Conservation (phyloP, 2,113 vertebrate genomes). For the Oceanites oceanicus region DNA sequence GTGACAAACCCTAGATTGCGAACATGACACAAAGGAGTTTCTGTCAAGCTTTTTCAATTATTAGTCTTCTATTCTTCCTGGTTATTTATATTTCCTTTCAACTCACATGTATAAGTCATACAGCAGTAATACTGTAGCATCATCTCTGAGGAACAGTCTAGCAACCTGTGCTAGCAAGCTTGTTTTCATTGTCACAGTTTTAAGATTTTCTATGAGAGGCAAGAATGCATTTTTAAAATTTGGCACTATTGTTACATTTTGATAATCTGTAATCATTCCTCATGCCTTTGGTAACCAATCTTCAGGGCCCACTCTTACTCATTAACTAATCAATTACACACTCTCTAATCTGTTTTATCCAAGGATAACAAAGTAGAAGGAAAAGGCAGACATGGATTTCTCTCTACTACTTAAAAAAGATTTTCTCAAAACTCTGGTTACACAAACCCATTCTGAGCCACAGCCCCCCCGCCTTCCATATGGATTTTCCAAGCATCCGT, state of each 20-base stretch:
- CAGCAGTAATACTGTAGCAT: background rate
- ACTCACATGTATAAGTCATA: background rate
- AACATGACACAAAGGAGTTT: background rate
- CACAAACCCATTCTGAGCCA: background rate
- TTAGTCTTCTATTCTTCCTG: conserved; percentile 31
- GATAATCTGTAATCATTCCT: background rate
- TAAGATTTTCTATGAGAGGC: background rate
- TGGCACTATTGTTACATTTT: background rate
- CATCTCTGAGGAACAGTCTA: background rate
- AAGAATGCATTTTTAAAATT: background rate
- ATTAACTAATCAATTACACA: conserved; percentile 41
- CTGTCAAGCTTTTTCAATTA: conserved; percentile 23
- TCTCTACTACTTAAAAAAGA: background rate
- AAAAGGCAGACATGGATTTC: background rate
- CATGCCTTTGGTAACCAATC: background rate
- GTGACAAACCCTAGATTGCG: conserved; percentile 2
- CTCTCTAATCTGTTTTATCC: background rate
- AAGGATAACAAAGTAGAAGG: background rate
- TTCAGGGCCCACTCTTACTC: background rate
- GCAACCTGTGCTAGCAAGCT: background rate
- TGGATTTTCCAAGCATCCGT: background rate
- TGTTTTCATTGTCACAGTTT: background rate
- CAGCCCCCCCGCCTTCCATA: background rate
- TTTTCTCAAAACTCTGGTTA: background rate
- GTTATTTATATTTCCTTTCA: conserved; percentile 34